Conservation (phyloP, 2,888 invertebrate species). For the Cancer borealis region DNA sequence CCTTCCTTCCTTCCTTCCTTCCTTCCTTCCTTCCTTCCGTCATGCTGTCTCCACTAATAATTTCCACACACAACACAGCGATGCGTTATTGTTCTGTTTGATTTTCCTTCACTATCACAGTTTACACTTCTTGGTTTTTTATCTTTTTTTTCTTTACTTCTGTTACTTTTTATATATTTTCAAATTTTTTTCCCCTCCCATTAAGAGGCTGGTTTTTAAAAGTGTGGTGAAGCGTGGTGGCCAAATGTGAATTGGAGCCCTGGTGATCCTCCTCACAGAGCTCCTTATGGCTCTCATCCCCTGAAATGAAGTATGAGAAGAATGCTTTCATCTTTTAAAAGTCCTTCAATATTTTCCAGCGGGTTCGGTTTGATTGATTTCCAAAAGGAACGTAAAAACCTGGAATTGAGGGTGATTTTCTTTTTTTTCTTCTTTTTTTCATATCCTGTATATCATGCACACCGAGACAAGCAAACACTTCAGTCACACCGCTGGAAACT, state of each 20-base stretch:
- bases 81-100: not conserved
- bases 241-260: not conserved
- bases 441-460: too few species aligned
- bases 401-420: too few species aligned
- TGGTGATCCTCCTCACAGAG: constrained; percentile 14
- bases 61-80: not conserved
- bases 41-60: not conserved
- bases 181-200: not conserved
- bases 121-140: not conserved
- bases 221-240: not conserved
- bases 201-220: not conserved
- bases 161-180: not conserved
- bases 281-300: constrained; percentile 31
- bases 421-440: too few species aligned
- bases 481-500: not conserved
- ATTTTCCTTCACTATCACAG: too few species aligned
- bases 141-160: not conserved
- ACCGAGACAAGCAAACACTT: not conserved
- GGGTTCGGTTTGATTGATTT: not conserved
- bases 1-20: not conserved
- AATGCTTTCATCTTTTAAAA: constrained; percentile 5
- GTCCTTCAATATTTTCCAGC: not conserved
- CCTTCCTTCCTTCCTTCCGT: not conserved
- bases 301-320: constrained; percentile 16
- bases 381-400: not conserved